phyloP scores from a whole-genome alignment of 2,797 vertebrate genomes.

The Coracias cyanogaster region DNA sequence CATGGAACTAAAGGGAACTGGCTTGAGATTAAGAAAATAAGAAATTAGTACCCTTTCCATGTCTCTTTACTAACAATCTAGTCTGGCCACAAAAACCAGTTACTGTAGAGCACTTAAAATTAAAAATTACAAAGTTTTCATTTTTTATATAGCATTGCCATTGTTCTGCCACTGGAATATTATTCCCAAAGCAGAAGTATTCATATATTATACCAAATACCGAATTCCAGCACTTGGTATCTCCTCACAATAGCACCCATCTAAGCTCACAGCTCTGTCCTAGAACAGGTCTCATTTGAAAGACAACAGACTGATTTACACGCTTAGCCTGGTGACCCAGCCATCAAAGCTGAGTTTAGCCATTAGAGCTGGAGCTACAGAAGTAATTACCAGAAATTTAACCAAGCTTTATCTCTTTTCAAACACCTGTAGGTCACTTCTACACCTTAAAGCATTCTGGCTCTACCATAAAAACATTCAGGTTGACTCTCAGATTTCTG shows the following conservation, averaged over 20 bases:
- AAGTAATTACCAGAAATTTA: neutral
- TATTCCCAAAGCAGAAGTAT: neutral
- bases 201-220: neutral
- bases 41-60: neutral
- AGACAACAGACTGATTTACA: neutral
- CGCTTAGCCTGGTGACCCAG: neutral
- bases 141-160: neutral
- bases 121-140: neutral
- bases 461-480: neutral
- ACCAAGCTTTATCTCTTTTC: neutral
- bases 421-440: neutral
- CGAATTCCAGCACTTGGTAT: neutral
- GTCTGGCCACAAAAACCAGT: neutral
- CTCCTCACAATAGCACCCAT: fast-evolving
- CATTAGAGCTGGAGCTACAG: neutral
- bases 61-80: neutral
- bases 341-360: neutral
- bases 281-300: neutral
- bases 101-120: neutral
- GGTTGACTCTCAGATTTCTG: neutral
- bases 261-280: neutral
- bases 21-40: neutral
- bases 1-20: neutral
- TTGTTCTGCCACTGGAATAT: neutral
- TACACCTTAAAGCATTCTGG: neutral